Evolutionary conservation across 1,140 invertebrate species (phyloP), one percentile per base, ranked within the genome.

Genomic region (Ceratitis capitata): DNA sequence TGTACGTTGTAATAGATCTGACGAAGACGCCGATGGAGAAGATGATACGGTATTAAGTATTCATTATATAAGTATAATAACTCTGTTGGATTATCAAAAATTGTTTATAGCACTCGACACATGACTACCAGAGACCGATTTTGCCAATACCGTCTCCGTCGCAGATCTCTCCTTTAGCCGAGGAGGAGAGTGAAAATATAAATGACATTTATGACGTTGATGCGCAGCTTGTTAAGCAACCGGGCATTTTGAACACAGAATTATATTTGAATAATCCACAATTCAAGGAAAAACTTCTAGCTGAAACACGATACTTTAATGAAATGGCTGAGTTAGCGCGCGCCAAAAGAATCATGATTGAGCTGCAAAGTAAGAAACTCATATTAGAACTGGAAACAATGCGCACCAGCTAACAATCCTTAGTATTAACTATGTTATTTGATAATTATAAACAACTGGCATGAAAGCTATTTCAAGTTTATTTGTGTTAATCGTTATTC

Each of bases 241-340:
- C 42, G 7, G 69, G 45, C 7, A 9, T 39, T 23, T 9, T 78
- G 9, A 78, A 12, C 32, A 32, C 10, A 2, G 39, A 45, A 10
- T n/a, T 78, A 7, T 45, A n/a, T 78, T 10, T 78, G 35, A 39
- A 78, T 5, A 78, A 49, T 42, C 45, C 45, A 10, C 42, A 78
- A 14, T 26, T 78, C 85, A 88, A 88, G 9, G 89, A 91, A 45
- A 91, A 91, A 49, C 86, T 90, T 0, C 89, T 89, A 87, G 89
- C 89, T 12, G 89, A 91, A 83, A 91, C 89, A 83, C 89, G 90
- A 84, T 91, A 91, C 82, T 91, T 88, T 39, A 91, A 91, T 86
- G 89, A 91, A 64, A 91, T 91, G 89, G 89, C 89, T 26, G 89
- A 89, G 42, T 45, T 91, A 78, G 89, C 89, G 26, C 88, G 89